A percentile compares a stretch with the other conserved stretches of the same genome.
Evolutionary conservation across 2,113 vertebrate genomes (phyloP).

Genomic region (Xenus cinereus): DNA sequence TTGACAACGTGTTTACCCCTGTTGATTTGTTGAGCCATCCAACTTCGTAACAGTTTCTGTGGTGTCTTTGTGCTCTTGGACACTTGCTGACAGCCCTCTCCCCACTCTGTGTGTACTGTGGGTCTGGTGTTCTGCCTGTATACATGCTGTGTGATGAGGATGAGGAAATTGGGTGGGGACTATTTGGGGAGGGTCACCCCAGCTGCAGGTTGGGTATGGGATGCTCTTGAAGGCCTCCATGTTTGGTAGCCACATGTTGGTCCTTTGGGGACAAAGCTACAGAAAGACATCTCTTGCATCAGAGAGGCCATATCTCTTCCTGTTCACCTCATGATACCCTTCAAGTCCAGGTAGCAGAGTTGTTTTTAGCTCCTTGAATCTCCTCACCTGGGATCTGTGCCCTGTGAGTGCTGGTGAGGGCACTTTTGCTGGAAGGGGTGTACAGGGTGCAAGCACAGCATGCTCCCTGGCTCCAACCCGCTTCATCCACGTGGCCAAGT

Average conservation of each 20-base stretch:
- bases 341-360: neutral
- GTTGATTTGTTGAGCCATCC: neutral
- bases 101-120: fast-evolving
- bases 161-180: neutral
- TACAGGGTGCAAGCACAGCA: neutral
- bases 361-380: neutral
- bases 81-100: fast-evolving
- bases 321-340: neutral
- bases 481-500: neutral
- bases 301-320: neutral
- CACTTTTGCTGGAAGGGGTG: neutral
- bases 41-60: neutral
- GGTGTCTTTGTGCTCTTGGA: neutral
- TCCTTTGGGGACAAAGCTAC: neutral
- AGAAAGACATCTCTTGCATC: neutral
- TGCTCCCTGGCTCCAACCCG: neutral
- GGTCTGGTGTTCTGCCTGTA: neutral
- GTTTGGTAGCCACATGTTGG: neutral
- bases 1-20: fast-evolving
- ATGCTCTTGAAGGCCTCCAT: neutral
- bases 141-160: neutral
- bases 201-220: neutral
- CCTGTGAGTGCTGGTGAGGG: fast-evolving
- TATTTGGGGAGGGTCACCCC: neutral
- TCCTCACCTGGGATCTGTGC: fast-evolving